Percentiles rank a stretch among this genome's conserved stretches.
Conservation (phyloP, 2,113 vertebrate genomes). For the Chauna torquata region DNA sequence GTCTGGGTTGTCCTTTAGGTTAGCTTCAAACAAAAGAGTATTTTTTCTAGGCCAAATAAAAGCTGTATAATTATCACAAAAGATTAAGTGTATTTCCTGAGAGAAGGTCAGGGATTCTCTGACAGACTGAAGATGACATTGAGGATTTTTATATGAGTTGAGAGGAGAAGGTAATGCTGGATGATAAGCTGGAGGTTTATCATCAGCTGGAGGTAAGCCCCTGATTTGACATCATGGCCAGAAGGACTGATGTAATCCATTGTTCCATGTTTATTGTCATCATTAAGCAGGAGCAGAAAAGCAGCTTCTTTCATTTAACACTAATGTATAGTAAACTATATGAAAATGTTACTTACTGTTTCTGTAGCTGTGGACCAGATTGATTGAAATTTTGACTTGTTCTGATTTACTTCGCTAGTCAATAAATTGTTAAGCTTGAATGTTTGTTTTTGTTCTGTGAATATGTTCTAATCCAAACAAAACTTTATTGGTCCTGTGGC, state of each 20-base stretch:
- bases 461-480: not conserved
- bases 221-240: not conserved
- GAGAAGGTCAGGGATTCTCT: not conserved
- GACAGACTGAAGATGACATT: not conserved
- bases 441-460: not conserved
- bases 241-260: not conserved
- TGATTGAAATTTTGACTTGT: not conserved
- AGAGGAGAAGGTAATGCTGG: not conserved
- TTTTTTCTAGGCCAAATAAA: not conserved
- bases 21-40: not conserved
- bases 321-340: not conserved
- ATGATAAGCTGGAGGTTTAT: not conserved
- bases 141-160: not conserved
- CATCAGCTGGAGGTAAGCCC: not conserved
- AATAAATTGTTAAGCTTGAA: not conserved
- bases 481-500: slow-evolving; percentile 43
- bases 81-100: not conserved
- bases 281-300: not conserved
- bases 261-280: not conserved
- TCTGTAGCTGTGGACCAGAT: not conserved
- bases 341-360: not conserved
- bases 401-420: not conserved
- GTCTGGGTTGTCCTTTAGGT: not conserved
- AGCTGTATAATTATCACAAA: not conserved
- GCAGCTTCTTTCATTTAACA: not conserved